Percentiles rank a stretch among this genome's conserved stretches.
Conservation (phyloP, 1,140 invertebrate genomes). For the Coelopa frigida region DNA sequence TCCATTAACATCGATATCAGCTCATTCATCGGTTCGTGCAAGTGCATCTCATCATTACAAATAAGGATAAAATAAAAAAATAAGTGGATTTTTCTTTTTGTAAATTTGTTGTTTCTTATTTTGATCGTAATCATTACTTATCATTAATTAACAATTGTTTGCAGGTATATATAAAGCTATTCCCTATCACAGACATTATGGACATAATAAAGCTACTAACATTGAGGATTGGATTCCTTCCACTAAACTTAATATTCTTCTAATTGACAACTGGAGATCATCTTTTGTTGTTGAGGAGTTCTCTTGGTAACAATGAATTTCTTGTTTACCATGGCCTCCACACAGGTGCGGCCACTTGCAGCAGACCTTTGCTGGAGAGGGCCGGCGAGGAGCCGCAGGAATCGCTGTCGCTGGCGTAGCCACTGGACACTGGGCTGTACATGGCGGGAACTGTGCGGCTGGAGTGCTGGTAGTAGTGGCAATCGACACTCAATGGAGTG, state of each 20-base stretch:
- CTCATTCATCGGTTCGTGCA: too few species aligned
- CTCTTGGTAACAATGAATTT: not conserved
- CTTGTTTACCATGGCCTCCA: slow-evolving; percentile 38
- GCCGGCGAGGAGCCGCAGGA: slow-evolving; percentile 6
- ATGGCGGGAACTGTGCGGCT: slow-evolving; percentile 5
- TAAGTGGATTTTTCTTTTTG: too few species aligned
- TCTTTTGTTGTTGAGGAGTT: not conserved
- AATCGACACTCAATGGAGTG: slow-evolving; percentile 30
- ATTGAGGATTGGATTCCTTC: too few species aligned
- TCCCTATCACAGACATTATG: slow-evolving; percentile 6
- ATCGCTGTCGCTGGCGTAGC: slow-evolving; percentile 38
- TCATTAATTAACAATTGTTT: slow-evolving; percentile 2
- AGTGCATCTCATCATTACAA: too few species aligned
- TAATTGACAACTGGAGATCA: slow-evolving; percentile 7
- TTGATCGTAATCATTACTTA: too few species aligned
- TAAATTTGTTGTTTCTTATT: too few species aligned
- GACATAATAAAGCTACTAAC: too few species aligned
- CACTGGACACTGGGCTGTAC: slow-evolving; percentile 39
- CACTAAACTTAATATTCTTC: too few species aligned
- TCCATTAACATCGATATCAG: too few species aligned
- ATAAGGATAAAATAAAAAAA: too few species aligned
- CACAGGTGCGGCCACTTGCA: slow-evolving; percentile 20
- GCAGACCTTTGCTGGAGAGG: slow-evolving; percentile 16
- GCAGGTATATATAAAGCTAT: slow-evolving; percentile 6
- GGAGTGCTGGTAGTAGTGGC: slow-evolving; percentile 14